Base-by-base conservation (phyloP, 2,113 vertebrate species). In the Grammomys dolichurus region DNA sequence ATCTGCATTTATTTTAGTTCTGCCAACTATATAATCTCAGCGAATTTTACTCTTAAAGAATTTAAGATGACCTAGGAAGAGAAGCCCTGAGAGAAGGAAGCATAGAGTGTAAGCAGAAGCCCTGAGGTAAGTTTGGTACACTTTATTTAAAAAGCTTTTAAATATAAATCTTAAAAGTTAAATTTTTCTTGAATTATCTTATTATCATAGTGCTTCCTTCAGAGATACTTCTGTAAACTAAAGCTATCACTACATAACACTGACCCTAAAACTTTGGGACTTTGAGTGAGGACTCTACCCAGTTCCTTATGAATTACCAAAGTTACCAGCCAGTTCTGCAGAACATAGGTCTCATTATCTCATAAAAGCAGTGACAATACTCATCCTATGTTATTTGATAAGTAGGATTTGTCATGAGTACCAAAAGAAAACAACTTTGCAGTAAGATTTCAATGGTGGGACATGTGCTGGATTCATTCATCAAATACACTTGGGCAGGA, bases 1-100 rank as follows among this genome's bases (percentile, higher is more conserved):
- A 80, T 77, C 70, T 95, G 72, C 88, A 88, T 63, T 95, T 88
- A 93, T 33, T 80, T 96, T 46, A 95, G 56, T 90, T 92, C 63
- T 81, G 43, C 36, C 65, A 67, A 13, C 28, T 43, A 94, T 13
- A 20, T 24, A 94, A 73, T 11, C 31, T 36, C 91, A 28, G 56
- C 51, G 28, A 95, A 90, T 78, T 26, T 51, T 80, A 20, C 16
- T 90, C 69, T 95, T 81, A 75, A 91, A 91, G 13, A 93, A 20
- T 91, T 90, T 80, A 69, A 67, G 26, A 78, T 22, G 60, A n/a
- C 75, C 67, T 7, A 93, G 31, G 81, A 84, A 36, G 3, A 8
- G 26, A 28, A 28, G 28, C 54, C 3, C 54, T 73, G 6, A 65
- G 46, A 94, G 26, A 51, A 76, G 26, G 56, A 87, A 94, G 82